A percentile compares a stretch with the other conserved stretches of the same genome.
These are phyloP conservation scores for Triplophysa tibetana DNA, from an alignment of 2,113 vertebrate species.

Conservation along the genomic window DNA sequence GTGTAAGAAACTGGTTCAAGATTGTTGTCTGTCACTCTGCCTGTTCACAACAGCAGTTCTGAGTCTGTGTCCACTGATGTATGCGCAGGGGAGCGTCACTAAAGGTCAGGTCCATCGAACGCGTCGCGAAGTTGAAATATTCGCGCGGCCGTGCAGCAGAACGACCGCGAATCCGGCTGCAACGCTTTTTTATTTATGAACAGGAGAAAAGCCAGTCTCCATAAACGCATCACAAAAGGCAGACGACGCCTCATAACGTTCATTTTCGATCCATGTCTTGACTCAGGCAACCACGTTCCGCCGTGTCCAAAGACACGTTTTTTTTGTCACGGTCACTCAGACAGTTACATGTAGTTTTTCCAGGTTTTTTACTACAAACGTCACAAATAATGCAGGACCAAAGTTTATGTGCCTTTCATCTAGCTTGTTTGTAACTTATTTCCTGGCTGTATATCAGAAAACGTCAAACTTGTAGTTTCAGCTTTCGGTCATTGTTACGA, in stretches of 20 bases:
- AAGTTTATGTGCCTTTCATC: conserved; percentile 86
- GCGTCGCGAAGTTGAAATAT: neutral
- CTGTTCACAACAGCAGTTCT: conserved; percentile 32
- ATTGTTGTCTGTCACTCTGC: conserved; percentile 51
- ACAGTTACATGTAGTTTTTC: conserved; percentile 37
- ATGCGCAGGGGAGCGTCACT: neutral
- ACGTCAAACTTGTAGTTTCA: conserved; percentile 48
- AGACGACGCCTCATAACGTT: neutral
- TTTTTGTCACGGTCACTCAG: conserved; percentile 37
- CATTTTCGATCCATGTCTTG: conserved; percentile 43
- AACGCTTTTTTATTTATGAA: conserved; percentile 57
- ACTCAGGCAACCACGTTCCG: conserved; percentile 53
- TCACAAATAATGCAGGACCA: conserved; percentile 77
- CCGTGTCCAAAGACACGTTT: conserved; percentile 33
- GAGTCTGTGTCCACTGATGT: conserved; percentile 31
- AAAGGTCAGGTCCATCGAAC: neutral
- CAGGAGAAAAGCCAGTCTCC: conserved; percentile 67
- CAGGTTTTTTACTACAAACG: conserved; percentile 62
- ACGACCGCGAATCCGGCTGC: conserved; percentile 53
- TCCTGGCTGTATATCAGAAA: conserved; percentile 63
- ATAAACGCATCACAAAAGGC: conserved; percentile 48
- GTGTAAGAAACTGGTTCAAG: conserved; percentile 62
- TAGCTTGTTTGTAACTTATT: conserved; percentile 65
- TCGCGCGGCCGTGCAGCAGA: neutral
- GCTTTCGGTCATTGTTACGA: conserved; percentile 34